Evolutionary conservation across 2,888 invertebrate genomes (phyloP), one percentile per base, ranked within the genome.

Genomic region (Tipula confusa): DNA sequence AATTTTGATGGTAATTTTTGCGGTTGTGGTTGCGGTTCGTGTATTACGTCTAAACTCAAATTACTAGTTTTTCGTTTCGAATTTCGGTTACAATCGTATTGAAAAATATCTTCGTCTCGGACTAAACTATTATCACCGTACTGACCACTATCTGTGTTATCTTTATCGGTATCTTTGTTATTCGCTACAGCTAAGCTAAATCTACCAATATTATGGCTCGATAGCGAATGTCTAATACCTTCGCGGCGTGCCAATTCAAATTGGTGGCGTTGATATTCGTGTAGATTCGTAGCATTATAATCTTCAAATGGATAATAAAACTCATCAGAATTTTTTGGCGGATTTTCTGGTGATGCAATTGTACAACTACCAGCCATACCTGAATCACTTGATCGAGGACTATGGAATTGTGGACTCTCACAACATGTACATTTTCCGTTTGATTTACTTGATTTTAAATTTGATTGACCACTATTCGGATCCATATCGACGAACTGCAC

Each of bases 301-400:
- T 79, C 83, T n/a, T 38, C 83, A 15, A 84, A 85, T 33, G 86
- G 86, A 82, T 84, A 85, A 38, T 83, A 82, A 84, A 83, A 83
- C 18, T 85, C 85, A 38, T 85, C 84, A n/a, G 83, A 83, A 29
- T 81, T 81, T 83, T 82, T 85, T 29, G 89, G 88, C n/a, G 93
- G 91, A n/a, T 93, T 90, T 88, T 94, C 94, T 0, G 94, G 94
- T 0, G 94, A 94, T 4, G 94, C 92, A 84, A 95, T 90, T 84
- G 93, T 93, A 87, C 94, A 95, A 89, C 95, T 95, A 29, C 96
- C 96, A 0, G 95, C 96, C 90, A 96, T 94, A 29, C 96, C 96
- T 0, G 96, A 96, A 88, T 90, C 90, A 15, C 96, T 96, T 6
- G 94, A 95, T 85, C 94, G 91, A 0, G 93, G 93, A 88, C 94